Evolutionary conservation across 2,797 vertebrate genomes (phyloP), one percentile per base, ranked within the genome.

Genomic region (Pipistrellus kuhlii): DNA sequence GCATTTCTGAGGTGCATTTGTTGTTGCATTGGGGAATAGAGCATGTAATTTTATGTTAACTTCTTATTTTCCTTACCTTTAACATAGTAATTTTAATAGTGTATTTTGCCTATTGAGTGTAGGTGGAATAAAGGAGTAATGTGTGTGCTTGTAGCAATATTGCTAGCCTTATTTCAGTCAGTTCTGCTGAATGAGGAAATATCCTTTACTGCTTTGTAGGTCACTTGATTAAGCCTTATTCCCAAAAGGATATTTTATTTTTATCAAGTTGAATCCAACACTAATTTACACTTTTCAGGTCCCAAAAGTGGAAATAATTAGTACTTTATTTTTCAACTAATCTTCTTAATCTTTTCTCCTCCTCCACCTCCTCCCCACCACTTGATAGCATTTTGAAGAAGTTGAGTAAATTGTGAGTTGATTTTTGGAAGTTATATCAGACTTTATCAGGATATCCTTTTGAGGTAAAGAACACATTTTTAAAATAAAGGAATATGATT

Each of bases 1-100:
- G 95, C 96, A 97, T 98, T 98, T 98, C 96, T 96, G 94, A 97
- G 95, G 95, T 98, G 95, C 62, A 57, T 97, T 98, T 98, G 95
- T 97, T 98, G 93, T 98, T 98, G 97, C 97, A 98, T 97, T 98
- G 97, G 97, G 97, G 97, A 97, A 97, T 85, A 96, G 96, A 98
- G 94, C 97, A 98, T 97, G 96, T 95, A 96, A 97, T 97, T 97
- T 97, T 97, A 97, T 98, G 97, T 98, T 98, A 98, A 97, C 97
- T 96, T 97, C 95, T 97, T 97, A 96, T 97, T 90, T 97, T 95
- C 96, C 93, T 97, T 80, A 96, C 94, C 93, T 93, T 95, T 90
- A 98, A 94, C 95, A 96, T 96, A 98, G 95, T 95, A 44, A 91
- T 93, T 97, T 90, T 97, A 81, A 53, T 85, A 96, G 86, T 95